Evolutionary conservation across 2,797 vertebrate genomes (phyloP).

Genomic region (Gobio occitaniae): DNA sequence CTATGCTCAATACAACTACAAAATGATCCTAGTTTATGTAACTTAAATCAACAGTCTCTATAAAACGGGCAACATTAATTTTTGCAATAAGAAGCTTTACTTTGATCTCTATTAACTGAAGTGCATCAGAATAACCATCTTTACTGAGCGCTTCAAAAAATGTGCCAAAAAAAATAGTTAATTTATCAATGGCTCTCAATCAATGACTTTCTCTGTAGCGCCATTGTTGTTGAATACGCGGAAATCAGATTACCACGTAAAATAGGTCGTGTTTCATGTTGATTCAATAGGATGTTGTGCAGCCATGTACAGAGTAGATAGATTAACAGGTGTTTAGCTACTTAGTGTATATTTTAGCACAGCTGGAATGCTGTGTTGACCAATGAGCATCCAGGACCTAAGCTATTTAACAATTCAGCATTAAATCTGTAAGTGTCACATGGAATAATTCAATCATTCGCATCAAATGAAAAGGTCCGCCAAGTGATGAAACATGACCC

Average conservation of each 20-base stretch:
- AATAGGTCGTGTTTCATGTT: not conserved
- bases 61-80: not conserved
- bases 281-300: no score
- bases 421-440: not conserved
- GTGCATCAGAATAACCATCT: not conserved
- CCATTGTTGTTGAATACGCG: not conserved
- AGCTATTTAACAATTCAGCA: not conserved
- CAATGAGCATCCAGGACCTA: not conserved
- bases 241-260: not conserved
- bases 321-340: slow-evolving; percentile 7
- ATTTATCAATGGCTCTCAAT: not conserved
- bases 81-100: not conserved
- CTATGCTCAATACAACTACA: not conserved
- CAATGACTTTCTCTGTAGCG: not conserved
- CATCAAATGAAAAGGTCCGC: not conserved
- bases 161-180: not conserved
- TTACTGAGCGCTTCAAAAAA: not conserved
- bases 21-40: not conserved
- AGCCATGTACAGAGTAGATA: not conserved
- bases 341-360: not conserved
- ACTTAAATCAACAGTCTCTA: not conserved
- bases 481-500: slow-evolving; percentile 22
- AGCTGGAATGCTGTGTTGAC: not conserved
- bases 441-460: slow-evolving; percentile 21
- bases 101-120: no score